Percentiles rank a stretch among this genome's conserved stretches.
Evolutionary conservation across 1,140 invertebrate species (phyloP).

Genomic region (Nilaparvata lugens): DNA sequence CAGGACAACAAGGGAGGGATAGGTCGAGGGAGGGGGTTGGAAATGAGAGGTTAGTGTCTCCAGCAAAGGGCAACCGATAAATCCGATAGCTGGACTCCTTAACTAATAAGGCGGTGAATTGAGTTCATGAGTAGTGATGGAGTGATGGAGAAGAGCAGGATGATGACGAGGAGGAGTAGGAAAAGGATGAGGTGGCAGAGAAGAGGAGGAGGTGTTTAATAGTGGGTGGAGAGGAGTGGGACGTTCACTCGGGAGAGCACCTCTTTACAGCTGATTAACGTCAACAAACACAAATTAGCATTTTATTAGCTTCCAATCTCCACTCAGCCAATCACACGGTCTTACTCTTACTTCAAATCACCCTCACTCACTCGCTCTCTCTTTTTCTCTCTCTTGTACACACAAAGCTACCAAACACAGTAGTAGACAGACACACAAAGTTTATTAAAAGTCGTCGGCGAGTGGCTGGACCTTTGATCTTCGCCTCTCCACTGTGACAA

Average conservation of each 20-base stretch:
- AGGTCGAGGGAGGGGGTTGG: too few species aligned
- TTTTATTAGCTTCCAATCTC: conserved; percentile 42
- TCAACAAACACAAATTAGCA: conserved; percentile 47
- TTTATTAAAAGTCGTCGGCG: neutral
- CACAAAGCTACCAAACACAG: neutral
- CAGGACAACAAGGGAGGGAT: too few species aligned
- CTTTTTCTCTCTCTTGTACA: conserved; percentile 12
- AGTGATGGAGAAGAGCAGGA: too few species aligned
- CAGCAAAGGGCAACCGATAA: neutral
- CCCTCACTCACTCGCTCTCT: conserved; percentile 27
- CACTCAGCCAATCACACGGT: conserved; percentile 25
- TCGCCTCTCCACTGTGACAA: neutral
- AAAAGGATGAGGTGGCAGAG: too few species aligned
- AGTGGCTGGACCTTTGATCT: neutral
- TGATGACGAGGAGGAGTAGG: too few species aligned
- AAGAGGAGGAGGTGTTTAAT: too few species aligned
- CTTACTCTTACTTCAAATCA: conserved; percentile 21
- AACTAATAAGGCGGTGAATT: neutral
- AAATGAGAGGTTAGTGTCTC: too few species aligned
- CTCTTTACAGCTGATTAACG: conserved; percentile 38
- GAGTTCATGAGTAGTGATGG: too few species aligned
- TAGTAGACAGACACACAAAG: neutral
- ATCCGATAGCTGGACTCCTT: neutral
- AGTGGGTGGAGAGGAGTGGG: neutral
- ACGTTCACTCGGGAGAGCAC: conserved; percentile 11